Evolutionary conservation across 2,797 vertebrate genomes (phyloP).

Genomic region (Pachyuromys duprasi): DNA sequence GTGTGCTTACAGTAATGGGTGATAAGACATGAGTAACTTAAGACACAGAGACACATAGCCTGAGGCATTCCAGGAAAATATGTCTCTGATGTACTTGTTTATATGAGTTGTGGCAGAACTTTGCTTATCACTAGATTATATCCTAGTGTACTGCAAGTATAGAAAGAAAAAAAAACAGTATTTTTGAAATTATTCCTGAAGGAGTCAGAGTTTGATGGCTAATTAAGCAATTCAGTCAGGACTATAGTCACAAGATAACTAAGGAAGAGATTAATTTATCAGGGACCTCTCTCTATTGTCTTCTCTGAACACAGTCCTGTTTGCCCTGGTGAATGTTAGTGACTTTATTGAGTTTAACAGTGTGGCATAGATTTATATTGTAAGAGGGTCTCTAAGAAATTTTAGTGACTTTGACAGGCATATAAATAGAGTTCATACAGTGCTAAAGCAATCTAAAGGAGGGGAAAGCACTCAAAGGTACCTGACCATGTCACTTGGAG

Average conservation of each 20-base stretch:
- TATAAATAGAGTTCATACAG: not conserved
- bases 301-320: not conserved
- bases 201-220: not conserved
- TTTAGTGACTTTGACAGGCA: not conserved
- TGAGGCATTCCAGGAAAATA: not conserved
- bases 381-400: not conserved
- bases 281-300: not conserved
- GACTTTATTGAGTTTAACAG: not conserved
- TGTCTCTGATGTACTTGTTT: not conserved
- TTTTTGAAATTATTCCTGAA: not conserved
- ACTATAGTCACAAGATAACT: not conserved
- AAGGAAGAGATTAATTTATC: not conserved
- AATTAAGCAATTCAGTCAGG: not conserved
- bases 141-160: not conserved
- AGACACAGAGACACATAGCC: not conserved
- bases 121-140: not conserved
- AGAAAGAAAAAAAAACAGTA: not conserved
- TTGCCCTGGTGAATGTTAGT: not conserved
- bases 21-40: no score
- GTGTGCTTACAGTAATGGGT: not conserved
- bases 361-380: not conserved
- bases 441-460: not conserved
- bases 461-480: not conserved
- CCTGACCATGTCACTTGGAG: not conserved
- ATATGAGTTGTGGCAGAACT: not conserved